phyloP scores from a whole-genome alignment of 2,888 invertebrate species.

The Spatulosminthurus flaviceps region DNA sequence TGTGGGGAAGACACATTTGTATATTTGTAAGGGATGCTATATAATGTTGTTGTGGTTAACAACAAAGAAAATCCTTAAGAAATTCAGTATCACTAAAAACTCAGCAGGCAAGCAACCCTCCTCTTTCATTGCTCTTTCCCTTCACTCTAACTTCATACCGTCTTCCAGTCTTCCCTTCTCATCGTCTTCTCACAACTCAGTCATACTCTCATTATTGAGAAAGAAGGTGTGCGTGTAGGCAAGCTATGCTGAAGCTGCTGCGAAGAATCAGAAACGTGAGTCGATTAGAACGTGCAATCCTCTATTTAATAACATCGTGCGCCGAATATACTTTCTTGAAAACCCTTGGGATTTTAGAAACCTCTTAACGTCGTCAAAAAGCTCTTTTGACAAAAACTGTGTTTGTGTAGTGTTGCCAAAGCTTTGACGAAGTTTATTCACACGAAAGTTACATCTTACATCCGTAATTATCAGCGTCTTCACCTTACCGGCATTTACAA shows the following conservation, averaged over 20 bases:
- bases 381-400: too few relatives aligned
- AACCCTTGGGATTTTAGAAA: neutral
- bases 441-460: too few relatives aligned
- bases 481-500: too few relatives aligned
- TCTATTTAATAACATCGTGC: too few relatives aligned
- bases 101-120: neutral
- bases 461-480: too few relatives aligned
- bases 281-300: neutral
- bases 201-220: slow-evolving; percentile 3
- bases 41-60: neutral
- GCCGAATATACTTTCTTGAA: neutral
- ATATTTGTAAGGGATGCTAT: neutral
- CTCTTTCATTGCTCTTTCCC: neutral
- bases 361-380: too few relatives aligned
- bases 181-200: neutral
- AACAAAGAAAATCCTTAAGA: neutral
- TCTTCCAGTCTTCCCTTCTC: too few relatives aligned
- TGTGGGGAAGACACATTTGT: neutral
- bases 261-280: neutral
- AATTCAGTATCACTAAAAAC: neutral
- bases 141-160: neutral
- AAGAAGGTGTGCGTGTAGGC: neutral
- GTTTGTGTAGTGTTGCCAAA: too few relatives aligned
- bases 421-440: too few relatives aligned
- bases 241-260: neutral